Base-by-base conservation (phyloP, 30 jellyfish, hydroid and myxozoan genomes). In the Hydractinia echinata region DNA sequence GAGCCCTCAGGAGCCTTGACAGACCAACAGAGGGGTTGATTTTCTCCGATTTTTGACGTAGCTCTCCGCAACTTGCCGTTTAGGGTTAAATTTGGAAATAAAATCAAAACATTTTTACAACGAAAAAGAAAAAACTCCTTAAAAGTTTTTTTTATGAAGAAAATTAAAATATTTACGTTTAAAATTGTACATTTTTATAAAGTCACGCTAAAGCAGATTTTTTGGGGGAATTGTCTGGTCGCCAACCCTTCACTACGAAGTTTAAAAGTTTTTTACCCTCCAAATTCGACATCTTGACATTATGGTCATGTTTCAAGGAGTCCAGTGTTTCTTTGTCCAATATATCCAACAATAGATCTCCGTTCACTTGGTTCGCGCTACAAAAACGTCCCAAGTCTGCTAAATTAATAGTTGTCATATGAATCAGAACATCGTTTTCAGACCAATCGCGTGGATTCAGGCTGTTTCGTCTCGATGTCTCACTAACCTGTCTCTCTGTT, bases 241-340 rank as follows among this genome's bases (percentile, higher is more conserved):
- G 15, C 96, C 96, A 88, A 11, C 96, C 89, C 8, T 71, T 76
- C 62, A 82, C 61, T n/a, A 88, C 96, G 70, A 82, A 88, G 16
- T 74, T 82, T 7, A 50, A 20, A 6, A 88, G 91, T 76, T 88
- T 88, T 56, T 82, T 82, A 8, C 85, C 83, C 64, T 88, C 96
- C 14, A 88, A 70, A n/a, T 82, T 77, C 16, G 93, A 62, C 64
- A 88, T 21, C 51, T 53, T 60, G 54, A 88, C 88, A 4, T 69
- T 68, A 21, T 88, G 96, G 48, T 68, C 89, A 49, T 16, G 54
- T 83, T 67, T 68, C 9, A 88, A 16, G 18, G 94, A 82, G 16
- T 54, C 70, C 21, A 88, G 15, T 6, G 85, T 61, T 5, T 82
- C 89, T 56, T 82, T 68, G 66, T 88, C 93, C 10, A 76, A 66